These are phyloP conservation scores for Melinopterus prodromus DNA, from an alignment of 2,888 invertebrate species.

Conservation along the genomic window DNA sequence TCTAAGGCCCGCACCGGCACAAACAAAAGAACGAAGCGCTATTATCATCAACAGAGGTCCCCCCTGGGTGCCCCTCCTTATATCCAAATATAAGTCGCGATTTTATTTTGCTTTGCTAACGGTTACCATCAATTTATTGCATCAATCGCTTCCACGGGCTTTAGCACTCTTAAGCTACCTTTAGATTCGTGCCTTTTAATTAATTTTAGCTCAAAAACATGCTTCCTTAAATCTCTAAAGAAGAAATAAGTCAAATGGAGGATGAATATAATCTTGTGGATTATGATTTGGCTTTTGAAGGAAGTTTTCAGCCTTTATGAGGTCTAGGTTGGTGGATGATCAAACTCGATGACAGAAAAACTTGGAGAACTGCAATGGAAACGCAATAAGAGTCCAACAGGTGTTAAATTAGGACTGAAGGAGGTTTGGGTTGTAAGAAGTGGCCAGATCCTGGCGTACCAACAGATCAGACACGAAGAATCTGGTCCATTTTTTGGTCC, in stretches of 20 bases:
- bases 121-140: background rate
- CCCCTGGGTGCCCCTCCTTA: background rate
- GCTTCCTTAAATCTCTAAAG: no score
- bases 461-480: constrained; percentile 40
- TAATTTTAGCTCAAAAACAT: no score
- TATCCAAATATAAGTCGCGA: constrained; percentile 6
- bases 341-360: background rate
- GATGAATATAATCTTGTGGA: no score
- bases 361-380: constrained; percentile 7
- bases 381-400: background rate
- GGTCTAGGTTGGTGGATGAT: constrained; percentile 10
- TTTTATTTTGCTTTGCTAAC: background rate
- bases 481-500: constrained; percentile 41
- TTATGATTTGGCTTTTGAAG: no score
- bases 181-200: background rate
- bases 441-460: background rate
- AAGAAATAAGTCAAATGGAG: no score
- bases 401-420: background rate
- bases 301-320: no score
- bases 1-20: constrained; percentile 44
- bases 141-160: background rate
- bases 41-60: background rate
- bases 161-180: background rate
- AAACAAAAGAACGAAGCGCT: constrained; percentile 26
- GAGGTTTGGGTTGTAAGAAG: background rate